phyloP scores from a whole-genome alignment of 2,113 vertebrate species.

The Urocitellus parryii region DNA sequence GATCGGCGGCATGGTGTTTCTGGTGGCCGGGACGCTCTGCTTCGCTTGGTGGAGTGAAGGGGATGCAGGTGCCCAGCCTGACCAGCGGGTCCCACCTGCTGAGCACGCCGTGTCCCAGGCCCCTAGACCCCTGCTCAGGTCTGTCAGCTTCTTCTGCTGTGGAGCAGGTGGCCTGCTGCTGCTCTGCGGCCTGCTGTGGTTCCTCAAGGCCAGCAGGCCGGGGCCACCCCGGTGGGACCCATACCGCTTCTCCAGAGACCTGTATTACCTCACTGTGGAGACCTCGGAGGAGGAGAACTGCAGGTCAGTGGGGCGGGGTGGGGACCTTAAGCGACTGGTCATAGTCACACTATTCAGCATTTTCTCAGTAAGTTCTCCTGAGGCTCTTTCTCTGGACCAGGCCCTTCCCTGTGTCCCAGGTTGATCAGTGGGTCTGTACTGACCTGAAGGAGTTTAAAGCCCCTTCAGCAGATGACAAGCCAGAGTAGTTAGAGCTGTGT shows the following conservation, averaged over 20 bases:
- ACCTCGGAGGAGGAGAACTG: constrained; percentile 83
- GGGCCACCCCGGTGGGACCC: constrained; percentile 80
- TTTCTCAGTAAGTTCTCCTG: neutral
- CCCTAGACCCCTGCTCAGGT: constrained; percentile 82
- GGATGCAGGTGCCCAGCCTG: constrained; percentile 62
- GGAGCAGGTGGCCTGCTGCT: constrained; percentile 85
- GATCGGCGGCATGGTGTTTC: constrained; percentile 80
- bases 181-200: constrained; percentile 87
- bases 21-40: constrained; percentile 86
- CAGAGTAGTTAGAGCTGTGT: neutral
- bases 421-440: neutral
- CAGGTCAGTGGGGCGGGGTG: constrained; percentile 80
- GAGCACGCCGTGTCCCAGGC: neutral
- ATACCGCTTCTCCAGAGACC: constrained; percentile 85
- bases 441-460: neutral
- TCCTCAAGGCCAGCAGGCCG: constrained; percentile 78
- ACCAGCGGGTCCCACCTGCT: neutral
- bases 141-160: constrained; percentile 86
- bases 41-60: constrained; percentile 88
- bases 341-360: fast-evolving
- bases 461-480: neutral
- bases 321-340: neutral
- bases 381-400: neutral
- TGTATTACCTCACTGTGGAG: constrained; percentile 84
- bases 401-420: neutral